Evolutionary conservation across 2,888 invertebrate species (phyloP), one percentile per base, ranked within the genome.

Genomic region (Eretmocerus hayati): DNA sequence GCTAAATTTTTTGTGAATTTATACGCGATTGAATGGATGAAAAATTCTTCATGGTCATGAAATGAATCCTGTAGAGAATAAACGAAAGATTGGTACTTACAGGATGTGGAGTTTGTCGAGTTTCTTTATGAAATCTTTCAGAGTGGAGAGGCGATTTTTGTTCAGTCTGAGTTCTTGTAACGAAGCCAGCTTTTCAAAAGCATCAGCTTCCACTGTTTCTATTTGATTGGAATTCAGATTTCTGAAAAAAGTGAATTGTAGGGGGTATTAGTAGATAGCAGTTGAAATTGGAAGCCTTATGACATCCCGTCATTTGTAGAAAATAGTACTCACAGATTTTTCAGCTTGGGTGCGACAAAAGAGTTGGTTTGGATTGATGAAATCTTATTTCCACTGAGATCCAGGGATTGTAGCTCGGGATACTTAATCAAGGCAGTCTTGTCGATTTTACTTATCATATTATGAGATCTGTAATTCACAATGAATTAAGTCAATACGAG

Each of bases 91-190:
- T n/a, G n/a, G 5, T 54, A 78, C 83, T 81, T 75, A 85, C 80
- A 92, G 72, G 63, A 81, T 80, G 69, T 81, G 83, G 18, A 92
- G 74, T 58, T 79, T 79, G 53, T 74, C 77, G 52, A 87, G 78
- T 62, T 81, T 78, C 58, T 76, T 78, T 65, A 92, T 90, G 30
- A 86, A 75, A 59, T 85, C 83, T 66, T 84, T 85, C 43, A 93
- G 72, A 42, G 74, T 74, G 52, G 73, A 73, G 52, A 88, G 75
- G 57, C 78, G 81, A 78, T 93, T 93, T 67, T 84, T 85, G 65
- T 85, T 90, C 54, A 93, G 68, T 66, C 87, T 87, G 53, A 93
- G 74, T 57, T 84, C 82, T 58, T 81, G 78, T 56, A 94, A 74
- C 48, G 78, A 77, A 2, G 80, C 79, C 46, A 93, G 74, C 65